phyloP scores from a whole-genome alignment of 1,140 invertebrate species.

The Streblospio benedicti region DNA sequence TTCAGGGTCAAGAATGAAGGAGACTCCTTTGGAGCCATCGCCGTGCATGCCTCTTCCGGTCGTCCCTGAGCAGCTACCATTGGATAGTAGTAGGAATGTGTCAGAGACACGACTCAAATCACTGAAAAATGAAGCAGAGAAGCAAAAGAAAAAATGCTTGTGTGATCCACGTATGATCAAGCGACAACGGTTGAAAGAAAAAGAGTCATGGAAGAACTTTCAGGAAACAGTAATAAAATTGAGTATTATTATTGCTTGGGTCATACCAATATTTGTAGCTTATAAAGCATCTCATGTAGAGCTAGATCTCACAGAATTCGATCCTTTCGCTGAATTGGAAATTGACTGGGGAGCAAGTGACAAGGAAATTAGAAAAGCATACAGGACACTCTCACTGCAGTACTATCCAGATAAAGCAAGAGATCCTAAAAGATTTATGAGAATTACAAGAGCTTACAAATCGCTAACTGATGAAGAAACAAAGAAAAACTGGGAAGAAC shows the following conservation, averaged over 20 bases:
- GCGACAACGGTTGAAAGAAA: too few species aligned
- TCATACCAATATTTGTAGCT: not conserved
- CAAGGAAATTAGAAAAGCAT: constrained; percentile 88
- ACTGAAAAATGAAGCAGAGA: too few species aligned
- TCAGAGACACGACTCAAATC: too few species aligned
- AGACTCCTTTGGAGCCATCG: too few species aligned
- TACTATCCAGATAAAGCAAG: constrained; percentile 97
- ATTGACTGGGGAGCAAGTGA: constrained; percentile 56
- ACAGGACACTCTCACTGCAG: constrained; percentile 82
- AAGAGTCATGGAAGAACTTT: too few species aligned
- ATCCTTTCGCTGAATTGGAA: constrained; percentile 5
- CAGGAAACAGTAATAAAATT: too few species aligned
- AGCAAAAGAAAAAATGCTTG: too few species aligned
- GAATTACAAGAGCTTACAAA: constrained; percentile 86
- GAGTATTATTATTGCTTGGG: not conserved
- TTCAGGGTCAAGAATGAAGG: too few species aligned
- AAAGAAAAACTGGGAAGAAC: constrained; percentile 94
- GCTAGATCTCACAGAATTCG: constrained; percentile 7
- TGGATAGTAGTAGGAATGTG: too few species aligned
- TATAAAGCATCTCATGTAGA: constrained; percentile 10
- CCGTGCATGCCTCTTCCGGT: too few species aligned
- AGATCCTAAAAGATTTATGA: constrained; percentile 95
- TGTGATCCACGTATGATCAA: too few species aligned
- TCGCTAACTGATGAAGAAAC: constrained; percentile 90
- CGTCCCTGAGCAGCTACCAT: too few species aligned